Conservation (phyloP, 2,888 invertebrate genomes). For the Tryphoninae sp. region DNA sequence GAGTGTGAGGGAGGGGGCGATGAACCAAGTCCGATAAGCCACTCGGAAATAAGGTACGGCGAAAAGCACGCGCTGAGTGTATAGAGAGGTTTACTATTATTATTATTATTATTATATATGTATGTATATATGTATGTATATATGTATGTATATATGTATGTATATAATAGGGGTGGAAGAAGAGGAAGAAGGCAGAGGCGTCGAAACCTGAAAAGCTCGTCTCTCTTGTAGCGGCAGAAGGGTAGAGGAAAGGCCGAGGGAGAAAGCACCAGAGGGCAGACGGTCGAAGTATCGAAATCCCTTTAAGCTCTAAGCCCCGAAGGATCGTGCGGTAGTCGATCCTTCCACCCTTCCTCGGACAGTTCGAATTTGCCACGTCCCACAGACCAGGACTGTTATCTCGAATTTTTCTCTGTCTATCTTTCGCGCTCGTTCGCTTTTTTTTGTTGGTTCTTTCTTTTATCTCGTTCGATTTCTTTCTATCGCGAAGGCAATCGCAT, state of each 20-base stretch:
- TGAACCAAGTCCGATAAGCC: conserved; percentile 58
- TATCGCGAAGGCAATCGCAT: no score
- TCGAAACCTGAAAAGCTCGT: conserved; percentile 23
- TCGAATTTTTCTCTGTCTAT: conserved; percentile 1
- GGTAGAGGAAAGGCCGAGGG: background rate
- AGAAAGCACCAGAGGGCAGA: conserved; percentile 23
- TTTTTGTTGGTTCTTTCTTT: no score
- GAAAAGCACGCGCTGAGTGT: conserved; percentile 4
- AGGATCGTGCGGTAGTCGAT: background rate
- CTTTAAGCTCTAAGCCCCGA: conserved; percentile 33
- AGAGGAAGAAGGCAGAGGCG: background rate
- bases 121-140: conserved; percentile 9
- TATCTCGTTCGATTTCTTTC: no score
- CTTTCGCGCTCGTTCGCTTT: background rate
- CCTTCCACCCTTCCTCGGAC: conserved; percentile 11
- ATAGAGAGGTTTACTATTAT: conserved; percentile 9
- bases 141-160: background rate
- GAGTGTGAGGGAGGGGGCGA: conserved; percentile 14
- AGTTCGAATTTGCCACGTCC: conserved; percentile 16
- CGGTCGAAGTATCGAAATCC: conserved; percentile 43
- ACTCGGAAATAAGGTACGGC: conserved; percentile 45
- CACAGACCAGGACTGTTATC: background rate
- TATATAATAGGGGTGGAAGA: background rate
- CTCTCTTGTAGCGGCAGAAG: background rate
- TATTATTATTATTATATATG: background rate